A percentile compares a stretch with the other conserved stretches of the same genome.
These are phyloP conservation scores for Tetrax tetrax DNA, from an alignment of 2,113 vertebrate species.

Conservation along the genomic window DNA sequence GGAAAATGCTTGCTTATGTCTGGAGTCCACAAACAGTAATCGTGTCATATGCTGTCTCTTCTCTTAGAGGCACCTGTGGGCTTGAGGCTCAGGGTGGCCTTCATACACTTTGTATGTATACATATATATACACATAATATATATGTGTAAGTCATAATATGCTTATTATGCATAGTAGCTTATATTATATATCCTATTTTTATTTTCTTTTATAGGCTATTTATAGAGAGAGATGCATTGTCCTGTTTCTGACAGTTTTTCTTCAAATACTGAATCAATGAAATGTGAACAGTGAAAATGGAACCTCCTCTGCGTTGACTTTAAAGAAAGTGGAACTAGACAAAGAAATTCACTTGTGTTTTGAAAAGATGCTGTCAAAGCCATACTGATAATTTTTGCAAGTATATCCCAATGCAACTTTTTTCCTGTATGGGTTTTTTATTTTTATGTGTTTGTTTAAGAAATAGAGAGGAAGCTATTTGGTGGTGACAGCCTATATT, in stretches of 20 bases:
- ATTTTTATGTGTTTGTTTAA: background rate
- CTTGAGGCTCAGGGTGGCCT: background rate
- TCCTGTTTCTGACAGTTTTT: background rate
- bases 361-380: background rate
- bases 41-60: background rate
- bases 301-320: background rate
- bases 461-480: background rate
- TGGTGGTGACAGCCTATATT: background rate
- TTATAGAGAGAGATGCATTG: background rate
- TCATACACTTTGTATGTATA: background rate
- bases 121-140: background rate
- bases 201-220: background rate
- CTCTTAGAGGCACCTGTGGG: background rate
- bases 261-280: background rate
- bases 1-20: background rate
- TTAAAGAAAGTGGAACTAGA: background rate
- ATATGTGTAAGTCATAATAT: background rate
- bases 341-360: background rate
- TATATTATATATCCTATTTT: background rate
- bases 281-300: background rate
- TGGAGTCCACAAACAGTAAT: background rate
- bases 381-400: background rate
- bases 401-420: background rate
- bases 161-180: background rate
- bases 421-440: background rate